These are phyloP conservation scores for Sorex araneus DNA, from an alignment of 2,113 vertebrate genomes.

Conservation along the genomic window DNA sequence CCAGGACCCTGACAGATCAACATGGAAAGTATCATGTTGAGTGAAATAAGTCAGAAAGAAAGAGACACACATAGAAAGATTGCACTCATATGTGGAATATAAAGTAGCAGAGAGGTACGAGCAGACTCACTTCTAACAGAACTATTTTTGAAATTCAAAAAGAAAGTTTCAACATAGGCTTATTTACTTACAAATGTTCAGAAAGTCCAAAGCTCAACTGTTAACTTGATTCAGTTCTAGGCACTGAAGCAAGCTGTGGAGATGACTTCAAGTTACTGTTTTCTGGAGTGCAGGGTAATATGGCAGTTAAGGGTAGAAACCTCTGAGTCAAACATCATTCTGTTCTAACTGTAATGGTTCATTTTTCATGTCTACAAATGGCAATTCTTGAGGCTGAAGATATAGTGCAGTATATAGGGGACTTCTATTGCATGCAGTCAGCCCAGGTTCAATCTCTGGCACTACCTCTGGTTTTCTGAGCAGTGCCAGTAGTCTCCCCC, in stretches of 20 bases:
- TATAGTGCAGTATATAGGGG: too few relatives aligned
- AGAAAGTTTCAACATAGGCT: neutral
- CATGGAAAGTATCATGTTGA: too few relatives aligned
- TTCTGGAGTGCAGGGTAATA: neutral
- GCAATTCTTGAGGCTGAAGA: too few relatives aligned
- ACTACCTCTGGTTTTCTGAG: too few relatives aligned
- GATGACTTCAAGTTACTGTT: neutral
- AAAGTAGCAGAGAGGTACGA: too few relatives aligned
- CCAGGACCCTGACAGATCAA: too few relatives aligned
- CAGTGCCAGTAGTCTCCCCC: too few relatives aligned
- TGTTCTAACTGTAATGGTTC: neutral
- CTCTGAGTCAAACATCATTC: constrained; percentile 6
- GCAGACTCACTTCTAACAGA: neutral
- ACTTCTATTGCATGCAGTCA: too few relatives aligned
- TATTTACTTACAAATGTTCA: neutral
- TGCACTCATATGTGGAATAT: too few relatives aligned
- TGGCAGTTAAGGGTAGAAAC: neutral
- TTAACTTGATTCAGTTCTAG: neutral
- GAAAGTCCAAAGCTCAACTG: neutral
- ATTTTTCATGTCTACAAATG: neutral
- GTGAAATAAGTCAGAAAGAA: too few relatives aligned
- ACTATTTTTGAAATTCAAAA: constrained; percentile 13
- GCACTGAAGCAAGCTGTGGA: neutral
- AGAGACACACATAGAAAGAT: too few relatives aligned
- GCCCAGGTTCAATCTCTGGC: too few relatives aligned